Conservation (phyloP, 2,113 vertebrate genomes). For the Caranx melampygus region DNA sequence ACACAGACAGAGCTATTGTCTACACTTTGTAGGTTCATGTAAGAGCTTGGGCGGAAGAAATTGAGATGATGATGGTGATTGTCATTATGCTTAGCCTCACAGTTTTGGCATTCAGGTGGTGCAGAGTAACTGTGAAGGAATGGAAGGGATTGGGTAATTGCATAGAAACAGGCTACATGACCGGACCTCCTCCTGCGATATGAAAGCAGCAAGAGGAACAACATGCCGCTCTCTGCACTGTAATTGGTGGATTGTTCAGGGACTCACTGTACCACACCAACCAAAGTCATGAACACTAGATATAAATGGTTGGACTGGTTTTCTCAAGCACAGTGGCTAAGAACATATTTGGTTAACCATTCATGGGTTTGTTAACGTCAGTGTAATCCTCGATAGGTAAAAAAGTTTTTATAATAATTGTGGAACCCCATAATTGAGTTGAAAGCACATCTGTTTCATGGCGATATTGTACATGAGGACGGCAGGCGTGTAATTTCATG, state of each 20-base stretch:
- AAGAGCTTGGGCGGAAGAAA: conserved; percentile 29
- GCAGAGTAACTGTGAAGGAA: conserved; percentile 45
- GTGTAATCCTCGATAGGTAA: conserved; percentile 24
- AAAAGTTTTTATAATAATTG: conserved; percentile 60
- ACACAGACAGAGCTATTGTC: not conserved
- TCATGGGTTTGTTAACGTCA: conserved; percentile 25
- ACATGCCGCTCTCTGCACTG: conserved; percentile 47
- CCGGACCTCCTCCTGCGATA: conserved; percentile 45
- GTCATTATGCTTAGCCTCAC: conserved; percentile 54
- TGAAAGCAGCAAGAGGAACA: conserved; percentile 33
- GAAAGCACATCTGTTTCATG: conserved; percentile 76
- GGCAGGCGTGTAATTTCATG: conserved; percentile 71
- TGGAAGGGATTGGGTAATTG: conserved; percentile 60
- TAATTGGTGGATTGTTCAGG: conserved; percentile 68
- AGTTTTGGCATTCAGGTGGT: conserved; percentile 48
- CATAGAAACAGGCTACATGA: conserved; percentile 38
- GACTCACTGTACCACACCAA: conserved; percentile 51
- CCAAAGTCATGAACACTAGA: conserved; percentile 37
- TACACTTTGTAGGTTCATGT: not conserved
- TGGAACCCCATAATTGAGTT: conserved; percentile 64
- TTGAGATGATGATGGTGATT: conserved; percentile 18
- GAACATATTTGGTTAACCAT: conserved; percentile 59
- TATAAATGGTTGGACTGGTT: conserved; percentile 55
- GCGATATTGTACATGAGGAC: conserved; percentile 47
- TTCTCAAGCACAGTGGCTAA: conserved; percentile 27